Evolutionary conservation across 2,113 vertebrate species (phyloP).

Genomic region (Tychaedon coryphoeus): DNA sequence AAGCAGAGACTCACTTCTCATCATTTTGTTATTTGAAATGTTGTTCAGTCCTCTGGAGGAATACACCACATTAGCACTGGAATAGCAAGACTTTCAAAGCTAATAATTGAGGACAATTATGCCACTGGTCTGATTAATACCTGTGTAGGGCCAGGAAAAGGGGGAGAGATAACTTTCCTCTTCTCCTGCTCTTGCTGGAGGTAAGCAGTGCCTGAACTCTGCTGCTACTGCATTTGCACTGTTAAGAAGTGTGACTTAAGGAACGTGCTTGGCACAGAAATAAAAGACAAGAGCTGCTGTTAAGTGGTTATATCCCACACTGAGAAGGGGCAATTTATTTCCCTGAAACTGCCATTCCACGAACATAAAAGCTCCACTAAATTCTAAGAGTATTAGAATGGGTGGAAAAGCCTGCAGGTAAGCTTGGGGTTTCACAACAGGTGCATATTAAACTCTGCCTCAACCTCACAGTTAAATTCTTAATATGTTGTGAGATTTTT

Average conservation of each 20-base stretch:
- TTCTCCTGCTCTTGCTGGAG: not conserved
- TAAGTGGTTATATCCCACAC: not conserved
- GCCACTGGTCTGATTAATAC: not conserved
- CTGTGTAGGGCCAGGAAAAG: no score
- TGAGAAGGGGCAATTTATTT: not conserved
- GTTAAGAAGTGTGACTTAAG: not conserved
- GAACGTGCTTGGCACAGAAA: not conserved
- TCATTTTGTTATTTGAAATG: not conserved
- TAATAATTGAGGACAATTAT: accelerated
- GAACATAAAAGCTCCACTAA: not conserved
- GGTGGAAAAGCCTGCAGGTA: not conserved
- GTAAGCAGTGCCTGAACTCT: not conserved
- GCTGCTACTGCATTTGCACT: not conserved
- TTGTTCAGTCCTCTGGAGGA: not conserved
- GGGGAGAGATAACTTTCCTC: not conserved
- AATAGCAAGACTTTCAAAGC: not conserved
- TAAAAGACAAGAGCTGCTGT: not conserved
- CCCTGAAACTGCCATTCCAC: not conserved
- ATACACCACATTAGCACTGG: not conserved
- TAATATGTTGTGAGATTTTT: not conserved
- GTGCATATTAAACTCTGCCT: not conserved
- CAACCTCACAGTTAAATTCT: not conserved
- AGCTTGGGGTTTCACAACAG: not conserved
- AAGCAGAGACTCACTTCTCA: not conserved
- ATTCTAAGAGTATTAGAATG: not conserved